These are phyloP conservation scores for Gymnocypris eckloni DNA, from an alignment of 2,797 vertebrate genomes.

Conservation along the genomic window DNA sequence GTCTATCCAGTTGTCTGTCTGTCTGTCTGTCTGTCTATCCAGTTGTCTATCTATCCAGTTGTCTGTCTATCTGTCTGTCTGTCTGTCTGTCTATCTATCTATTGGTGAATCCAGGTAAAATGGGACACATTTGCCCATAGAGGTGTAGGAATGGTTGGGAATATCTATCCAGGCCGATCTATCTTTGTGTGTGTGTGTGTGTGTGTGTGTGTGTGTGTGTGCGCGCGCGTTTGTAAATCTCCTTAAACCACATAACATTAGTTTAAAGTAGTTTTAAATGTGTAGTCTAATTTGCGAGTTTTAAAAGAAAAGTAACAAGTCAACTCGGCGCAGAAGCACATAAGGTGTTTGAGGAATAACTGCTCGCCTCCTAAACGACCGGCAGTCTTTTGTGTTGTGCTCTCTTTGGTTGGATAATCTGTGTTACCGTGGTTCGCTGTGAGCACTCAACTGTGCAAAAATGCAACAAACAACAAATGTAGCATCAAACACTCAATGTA, in stretches of 20 bases:
- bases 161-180: no score
- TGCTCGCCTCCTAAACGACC: background rate
- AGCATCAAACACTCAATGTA: background rate
- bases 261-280: background rate
- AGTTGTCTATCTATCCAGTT: no score
- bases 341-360: conserved; percentile 5
- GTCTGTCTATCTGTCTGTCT: background rate
- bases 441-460: background rate
- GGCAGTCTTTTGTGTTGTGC: background rate
- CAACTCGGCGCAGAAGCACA: background rate
- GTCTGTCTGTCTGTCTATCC: no score
- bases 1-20: no score
- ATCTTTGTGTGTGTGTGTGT: background rate
- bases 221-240: background rate
- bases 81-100: background rate
- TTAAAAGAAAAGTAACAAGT: background rate
- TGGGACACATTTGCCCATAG: no score
- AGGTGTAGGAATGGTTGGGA: no score
- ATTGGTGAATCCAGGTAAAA: no score
- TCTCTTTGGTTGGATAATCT: background rate
- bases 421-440: background rate
- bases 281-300: background rate
- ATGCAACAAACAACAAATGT: background rate
- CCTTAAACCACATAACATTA: background rate
- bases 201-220: background rate